Conservation (phyloP, 35 echinoderm and acorn worm genomes). For the Diadema setosum region DNA sequence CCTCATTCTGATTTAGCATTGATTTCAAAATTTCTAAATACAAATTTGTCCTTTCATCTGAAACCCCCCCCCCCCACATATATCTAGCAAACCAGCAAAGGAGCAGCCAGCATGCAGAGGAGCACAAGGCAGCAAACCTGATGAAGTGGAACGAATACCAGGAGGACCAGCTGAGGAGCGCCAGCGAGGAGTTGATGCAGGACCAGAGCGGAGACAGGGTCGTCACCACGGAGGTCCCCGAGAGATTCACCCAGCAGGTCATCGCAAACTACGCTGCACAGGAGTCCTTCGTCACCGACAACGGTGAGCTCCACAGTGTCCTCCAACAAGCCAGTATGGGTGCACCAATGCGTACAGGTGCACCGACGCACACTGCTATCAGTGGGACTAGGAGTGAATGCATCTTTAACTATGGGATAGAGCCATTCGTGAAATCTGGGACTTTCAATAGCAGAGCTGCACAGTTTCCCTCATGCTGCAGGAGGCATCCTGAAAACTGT, state of each 20-base stretch:
- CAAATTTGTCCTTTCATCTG: background rate
- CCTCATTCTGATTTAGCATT: too few species aligned
- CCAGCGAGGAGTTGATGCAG: background rate
- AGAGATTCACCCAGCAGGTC: constrained; percentile 64
- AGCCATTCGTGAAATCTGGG: too few species aligned
- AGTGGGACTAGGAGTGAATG: too few species aligned
- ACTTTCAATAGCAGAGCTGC: too few species aligned
- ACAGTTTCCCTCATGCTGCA: too few species aligned
- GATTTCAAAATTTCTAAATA: too few species aligned
- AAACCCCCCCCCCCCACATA: background rate
- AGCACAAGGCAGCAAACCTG: constrained; percentile 37
- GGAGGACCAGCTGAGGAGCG: constrained; percentile 27
- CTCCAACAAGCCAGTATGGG: too few species aligned
- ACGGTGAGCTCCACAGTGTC: background rate
- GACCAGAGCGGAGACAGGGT: constrained; percentile 23
- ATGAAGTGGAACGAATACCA: constrained; percentile 79
- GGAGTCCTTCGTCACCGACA: background rate
- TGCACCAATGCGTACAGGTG: too few species aligned
- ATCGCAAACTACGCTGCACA: constrained; percentile 59
- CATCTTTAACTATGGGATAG: too few species aligned
- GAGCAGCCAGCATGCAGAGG: background rate
- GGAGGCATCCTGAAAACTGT: too few species aligned
- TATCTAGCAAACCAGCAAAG: background rate
- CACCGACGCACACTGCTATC: too few species aligned
- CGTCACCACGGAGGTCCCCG: constrained; percentile 62